Conservation (phyloP, 2,888 invertebrate species). For the Lithophane semibrunnea region DNA sequence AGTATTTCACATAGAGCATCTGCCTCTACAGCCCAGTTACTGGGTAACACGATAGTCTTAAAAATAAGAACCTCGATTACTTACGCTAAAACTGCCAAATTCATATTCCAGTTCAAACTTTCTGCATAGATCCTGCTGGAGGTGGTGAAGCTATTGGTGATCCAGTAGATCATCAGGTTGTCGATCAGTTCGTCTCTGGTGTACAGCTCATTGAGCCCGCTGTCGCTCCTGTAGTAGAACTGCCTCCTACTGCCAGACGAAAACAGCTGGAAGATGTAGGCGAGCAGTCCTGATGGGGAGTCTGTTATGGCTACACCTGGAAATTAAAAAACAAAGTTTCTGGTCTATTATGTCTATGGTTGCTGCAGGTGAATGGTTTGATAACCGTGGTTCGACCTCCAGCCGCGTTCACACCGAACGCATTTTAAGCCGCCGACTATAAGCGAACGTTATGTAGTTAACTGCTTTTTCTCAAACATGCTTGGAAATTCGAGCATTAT, state of each 20-base stretch:
- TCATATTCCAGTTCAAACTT: conserved; percentile 70
- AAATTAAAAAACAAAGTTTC: neutral
- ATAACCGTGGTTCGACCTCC: no score
- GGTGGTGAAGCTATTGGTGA: conserved; percentile 92
- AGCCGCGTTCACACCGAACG: no score
- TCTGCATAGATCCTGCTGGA: conserved; percentile 92
- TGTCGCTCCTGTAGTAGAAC: conserved; percentile 82
- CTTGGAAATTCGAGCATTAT: no score
- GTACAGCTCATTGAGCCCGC: conserved; percentile 90
- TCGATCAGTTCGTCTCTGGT: conserved; percentile 93
- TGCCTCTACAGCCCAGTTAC: neutral
- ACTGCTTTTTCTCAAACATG: no score
- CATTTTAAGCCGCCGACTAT: no score
- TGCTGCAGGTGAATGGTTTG: neutral
- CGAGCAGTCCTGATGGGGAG: conserved; percentile 94
- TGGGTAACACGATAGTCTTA: no score
- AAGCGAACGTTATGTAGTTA: no score
- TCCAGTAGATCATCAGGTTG: conserved; percentile 92
- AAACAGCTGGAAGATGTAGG: conserved; percentile 95
- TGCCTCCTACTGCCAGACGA: conserved; percentile 92
- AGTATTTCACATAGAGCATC: neutral
- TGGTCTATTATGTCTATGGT: neutral
- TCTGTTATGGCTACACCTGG: conserved; percentile 92
- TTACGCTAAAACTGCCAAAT: conserved; percentile 77
- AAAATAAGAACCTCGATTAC: neutral